Evolutionary conservation across 2,888 invertebrate genomes (phyloP).

Genomic region (Napeogenes inachia): DNA sequence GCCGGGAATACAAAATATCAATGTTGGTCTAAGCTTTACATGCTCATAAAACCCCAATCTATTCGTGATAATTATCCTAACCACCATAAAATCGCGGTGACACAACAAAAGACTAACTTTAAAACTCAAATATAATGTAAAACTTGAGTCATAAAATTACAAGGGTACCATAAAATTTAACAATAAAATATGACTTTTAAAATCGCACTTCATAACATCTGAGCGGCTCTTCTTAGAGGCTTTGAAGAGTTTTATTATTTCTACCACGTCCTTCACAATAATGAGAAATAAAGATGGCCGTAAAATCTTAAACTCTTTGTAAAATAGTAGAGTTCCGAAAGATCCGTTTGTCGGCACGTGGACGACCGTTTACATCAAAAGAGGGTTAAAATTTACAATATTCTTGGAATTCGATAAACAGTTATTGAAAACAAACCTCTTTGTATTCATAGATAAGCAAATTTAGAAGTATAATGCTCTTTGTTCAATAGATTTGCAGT

Average conservation of each 20-base stretch:
- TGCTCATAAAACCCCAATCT: conserved; percentile 28
- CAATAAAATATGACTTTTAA: conserved; percentile 64
- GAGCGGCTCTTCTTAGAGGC: conserved; percentile 42
- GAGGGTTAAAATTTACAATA: conserved; percentile 46
- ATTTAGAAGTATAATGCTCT: conserved; percentile 28
- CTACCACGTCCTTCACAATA: conserved; percentile 56
- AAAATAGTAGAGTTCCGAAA: conserved; percentile 7
- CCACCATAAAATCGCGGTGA: conserved; percentile 57
- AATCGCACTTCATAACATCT: conserved; percentile 46
- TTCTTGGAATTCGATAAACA: conserved; percentile 53
- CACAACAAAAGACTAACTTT: conserved; percentile 48
- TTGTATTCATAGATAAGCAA: conserved; percentile 44
- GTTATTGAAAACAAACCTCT: conserved; percentile 31
- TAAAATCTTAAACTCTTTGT: conserved; percentile 35
- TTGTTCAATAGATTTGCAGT: conserved; percentile 21
- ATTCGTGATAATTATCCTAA: conserved; percentile 45
- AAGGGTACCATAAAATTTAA: conserved; percentile 52
- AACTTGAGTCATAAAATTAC: conserved; percentile 47
- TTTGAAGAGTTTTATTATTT: conserved; percentile 58
- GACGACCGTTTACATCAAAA: conserved; percentile 38
- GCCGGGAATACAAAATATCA: not conserved
- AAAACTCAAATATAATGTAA: conserved; percentile 40
- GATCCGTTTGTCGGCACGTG: conserved; percentile 64
- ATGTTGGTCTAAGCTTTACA: not conserved
- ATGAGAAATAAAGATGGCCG: conserved; percentile 42